Base-by-base conservation (phyloP, 2,888 invertebrate species). In the Oscheius onirici region DNA sequence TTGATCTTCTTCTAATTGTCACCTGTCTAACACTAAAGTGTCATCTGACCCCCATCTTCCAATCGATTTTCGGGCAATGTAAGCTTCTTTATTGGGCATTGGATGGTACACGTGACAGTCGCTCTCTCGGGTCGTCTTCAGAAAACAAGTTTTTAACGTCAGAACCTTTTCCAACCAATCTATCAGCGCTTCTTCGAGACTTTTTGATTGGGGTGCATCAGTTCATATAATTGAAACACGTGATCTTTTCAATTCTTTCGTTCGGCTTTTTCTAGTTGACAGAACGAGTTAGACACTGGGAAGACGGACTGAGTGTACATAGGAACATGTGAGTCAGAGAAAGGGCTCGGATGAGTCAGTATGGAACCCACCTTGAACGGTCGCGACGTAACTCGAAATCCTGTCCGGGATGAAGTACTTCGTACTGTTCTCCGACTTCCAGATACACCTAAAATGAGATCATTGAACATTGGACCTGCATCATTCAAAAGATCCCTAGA, bases 351-450 rank as follows among this genome's bases (percentile, higher is more conserved):
- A 52, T 17, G 13, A 20, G 17, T 52, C 40, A 26, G 1, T 22
- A 49, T 24, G n/a, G n/a, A 40, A 68, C 67, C 22, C 57, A 68
- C 67, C 67, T 26, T 68, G 55, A 41, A 55, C 44, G 57, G 44
- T 68, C 44, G 13, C 52, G 49, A 40, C 61, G 61, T 5, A 70
- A 26, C 24, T 70, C 70, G 44, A 70, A 70, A 34, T 70, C 70
- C 51, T 70, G 70, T 5, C 70, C 63, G 15, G 70, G 70, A 13
- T 34, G 61, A 11, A 70, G 63, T 17, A 70, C 44, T 41, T 70
- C 70, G 70, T 70, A 70, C 26, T 70, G 70, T 40, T 70, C 70
- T 34, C 70, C 70, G 44, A 70, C 61, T 55, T 70, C 70, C 54
- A 70, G 34, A 40, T 63, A 63, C n/a, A 63, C 70, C 70, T 70